Evolutionary conservation across 2,113 vertebrate species (phyloP).

Genomic region (Notarius lentiginosus): DNA sequence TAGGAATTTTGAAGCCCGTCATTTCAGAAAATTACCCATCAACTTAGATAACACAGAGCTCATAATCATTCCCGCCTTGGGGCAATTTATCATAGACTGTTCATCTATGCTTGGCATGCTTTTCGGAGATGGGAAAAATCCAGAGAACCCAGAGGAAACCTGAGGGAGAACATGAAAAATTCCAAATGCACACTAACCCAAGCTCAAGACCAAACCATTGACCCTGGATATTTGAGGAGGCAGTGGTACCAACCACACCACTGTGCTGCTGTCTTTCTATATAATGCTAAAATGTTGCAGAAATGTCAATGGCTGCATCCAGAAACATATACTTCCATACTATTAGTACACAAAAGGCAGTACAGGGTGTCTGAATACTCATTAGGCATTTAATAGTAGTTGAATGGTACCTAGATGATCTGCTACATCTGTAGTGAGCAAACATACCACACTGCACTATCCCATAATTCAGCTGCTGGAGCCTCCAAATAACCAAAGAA

Average conservation of each 20-base stretch:
- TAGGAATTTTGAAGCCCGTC: no score
- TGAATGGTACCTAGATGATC: no score
- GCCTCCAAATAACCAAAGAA: no score
- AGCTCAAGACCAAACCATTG: no score
- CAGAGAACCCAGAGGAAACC: neutral
- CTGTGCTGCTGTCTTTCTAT: neutral
- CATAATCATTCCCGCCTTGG: neutral
- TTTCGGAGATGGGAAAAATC: neutral
- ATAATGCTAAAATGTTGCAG: neutral
- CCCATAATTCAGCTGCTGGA: no score
- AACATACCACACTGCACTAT: no score
- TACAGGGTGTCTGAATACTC: no score
- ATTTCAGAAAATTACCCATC: no score
- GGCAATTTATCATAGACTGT: neutral
- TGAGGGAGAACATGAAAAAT: neutral
- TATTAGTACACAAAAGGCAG: no score
- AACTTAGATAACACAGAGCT: neutral
- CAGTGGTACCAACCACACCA: neutral
- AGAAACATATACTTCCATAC: no score
- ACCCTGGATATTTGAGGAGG: neutral
- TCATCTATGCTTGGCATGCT: neutral
- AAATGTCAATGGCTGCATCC: slow-evolving; percentile 25
- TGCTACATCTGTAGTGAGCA: no score
- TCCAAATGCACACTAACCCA: neutral
- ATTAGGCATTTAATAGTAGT: no score